Evolutionary conservation across 2,888 invertebrate genomes (phyloP).

Genomic region (Trissolcus japonicus): DNA sequence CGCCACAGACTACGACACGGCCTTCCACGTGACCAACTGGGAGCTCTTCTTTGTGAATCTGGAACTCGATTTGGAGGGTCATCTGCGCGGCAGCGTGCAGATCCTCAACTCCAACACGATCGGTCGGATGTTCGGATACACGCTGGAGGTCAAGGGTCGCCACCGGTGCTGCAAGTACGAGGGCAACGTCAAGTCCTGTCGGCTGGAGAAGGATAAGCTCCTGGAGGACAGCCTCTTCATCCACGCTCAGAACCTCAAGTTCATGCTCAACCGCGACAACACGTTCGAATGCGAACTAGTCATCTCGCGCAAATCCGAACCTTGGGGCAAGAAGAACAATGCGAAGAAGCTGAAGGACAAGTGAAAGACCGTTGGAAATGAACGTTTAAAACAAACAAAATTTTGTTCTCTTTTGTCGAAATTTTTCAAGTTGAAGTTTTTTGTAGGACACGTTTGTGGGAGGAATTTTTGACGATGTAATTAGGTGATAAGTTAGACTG

Average conservation of each 20-base stretch:
- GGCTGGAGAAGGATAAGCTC: conserved; percentile 6
- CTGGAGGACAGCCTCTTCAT: conserved; percentile 30
- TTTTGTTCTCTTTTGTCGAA: neutral
- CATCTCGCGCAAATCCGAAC: conserved; percentile 8
- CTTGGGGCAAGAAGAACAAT: neutral
- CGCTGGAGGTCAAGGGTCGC: conserved; percentile 55
- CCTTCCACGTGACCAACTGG: conserved; percentile 62
- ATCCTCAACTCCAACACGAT: conserved; percentile 59
- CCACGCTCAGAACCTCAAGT: conserved; percentile 12
- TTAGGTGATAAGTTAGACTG: neutral
- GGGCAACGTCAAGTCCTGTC: conserved; percentile 35
- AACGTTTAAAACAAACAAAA: neutral
- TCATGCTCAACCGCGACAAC: conserved; percentile 22
- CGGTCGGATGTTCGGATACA: conserved; percentile 59
- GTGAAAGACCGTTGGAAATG: neutral
- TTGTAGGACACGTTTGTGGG: too few species aligned
- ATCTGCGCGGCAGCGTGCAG: conserved; percentile 58
- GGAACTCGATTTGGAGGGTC: conserved; percentile 50
- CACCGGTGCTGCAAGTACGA: conserved; percentile 28
- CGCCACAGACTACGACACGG: conserved; percentile 55
- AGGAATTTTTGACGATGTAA: too few species aligned
- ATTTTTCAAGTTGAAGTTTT: too few species aligned
- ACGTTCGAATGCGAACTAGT: conserved; percentile 25
- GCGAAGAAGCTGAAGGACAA: conserved; percentile 4
- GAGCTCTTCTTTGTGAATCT: conserved; percentile 66